phyloP scores from a whole-genome alignment of 2,888 invertebrate genomes.

The Hirtodrosophila cameraria region DNA sequence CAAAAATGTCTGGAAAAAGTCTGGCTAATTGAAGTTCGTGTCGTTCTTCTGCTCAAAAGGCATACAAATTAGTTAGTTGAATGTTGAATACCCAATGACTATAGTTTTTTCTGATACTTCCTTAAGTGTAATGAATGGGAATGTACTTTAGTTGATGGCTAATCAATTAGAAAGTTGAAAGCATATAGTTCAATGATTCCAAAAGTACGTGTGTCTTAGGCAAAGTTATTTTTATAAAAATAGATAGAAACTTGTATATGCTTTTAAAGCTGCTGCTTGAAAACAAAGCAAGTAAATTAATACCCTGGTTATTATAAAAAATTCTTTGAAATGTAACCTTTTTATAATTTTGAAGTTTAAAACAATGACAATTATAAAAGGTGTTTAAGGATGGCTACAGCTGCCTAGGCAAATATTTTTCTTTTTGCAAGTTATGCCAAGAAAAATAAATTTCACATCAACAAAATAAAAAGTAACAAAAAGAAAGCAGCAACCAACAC shows the following conservation, averaged over 20 bases:
- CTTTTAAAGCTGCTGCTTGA: too few relatives aligned
- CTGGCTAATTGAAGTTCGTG: constrained; percentile 13
- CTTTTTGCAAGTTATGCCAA: constrained; percentile 59
- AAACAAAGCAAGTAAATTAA: too few relatives aligned
- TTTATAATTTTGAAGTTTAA: neutral
- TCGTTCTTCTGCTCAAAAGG: constrained; percentile 7
- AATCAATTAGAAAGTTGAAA: constrained; percentile 29
- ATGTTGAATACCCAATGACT: neutral
- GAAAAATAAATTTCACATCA: constrained; percentile 63
- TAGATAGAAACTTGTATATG: too few relatives aligned
- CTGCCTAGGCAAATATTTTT: constrained; percentile 26
- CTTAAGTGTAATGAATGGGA: constrained; percentile 22
- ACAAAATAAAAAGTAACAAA: constrained; percentile 37
- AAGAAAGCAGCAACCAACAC: constrained; percentile 38
- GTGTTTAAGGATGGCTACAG: constrained; percentile 20
- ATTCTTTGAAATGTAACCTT: too few relatives aligned
- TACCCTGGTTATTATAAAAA: too few relatives aligned
- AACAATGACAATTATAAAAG: constrained; percentile 35
- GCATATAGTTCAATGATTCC: neutral
- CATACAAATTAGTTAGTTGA: constrained; percentile 25
- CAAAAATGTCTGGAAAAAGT: constrained; percentile 18
- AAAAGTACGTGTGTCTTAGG: neutral
- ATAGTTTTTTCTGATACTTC: constrained; percentile 14
- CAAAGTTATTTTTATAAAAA: too few relatives aligned
- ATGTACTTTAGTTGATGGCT: constrained; percentile 25